These are phyloP conservation scores for Oscarella lobularis DNA, from an alignment of 37 sponge, comb jelly and placozoan species.

Conservation along the genomic window DNA sequence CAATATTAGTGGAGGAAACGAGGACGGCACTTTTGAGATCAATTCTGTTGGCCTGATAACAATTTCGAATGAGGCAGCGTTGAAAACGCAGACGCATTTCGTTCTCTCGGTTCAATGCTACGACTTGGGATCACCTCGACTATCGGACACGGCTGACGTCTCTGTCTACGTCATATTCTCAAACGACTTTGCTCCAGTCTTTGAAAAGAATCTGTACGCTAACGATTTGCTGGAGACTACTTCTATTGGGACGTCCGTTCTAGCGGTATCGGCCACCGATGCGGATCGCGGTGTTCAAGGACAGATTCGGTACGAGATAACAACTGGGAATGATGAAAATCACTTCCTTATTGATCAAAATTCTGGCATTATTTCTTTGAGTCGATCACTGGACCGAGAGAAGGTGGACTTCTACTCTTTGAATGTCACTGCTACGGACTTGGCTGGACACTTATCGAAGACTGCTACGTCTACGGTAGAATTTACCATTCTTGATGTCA, in stretches of 20 bases:
- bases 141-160: conserved; percentile 17
- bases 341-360: conserved; percentile 29
- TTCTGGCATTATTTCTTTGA: conserved; percentile 24
- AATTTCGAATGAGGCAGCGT: conserved; percentile 15
- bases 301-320: conserved; percentile 17
- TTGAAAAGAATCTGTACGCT: conserved; percentile 15
- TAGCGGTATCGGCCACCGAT: conserved; percentile 32
- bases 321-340: conserved; percentile 23
- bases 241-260: conserved; percentile 20
- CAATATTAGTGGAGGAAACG: conserved; percentile 12
- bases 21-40: conserved; percentile 13
- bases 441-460: too few species aligned
- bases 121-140: conserved; percentile 33
- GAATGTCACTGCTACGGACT: conserved; percentile 25
- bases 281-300: conserved; percentile 39
- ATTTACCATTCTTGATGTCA: conserved; percentile 22
- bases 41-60: conserved; percentile 26
- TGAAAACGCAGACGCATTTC: conserved; percentile 15
- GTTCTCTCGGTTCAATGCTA: conserved; percentile 30
- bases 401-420: conserved; percentile 15
- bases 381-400: conserved; percentile 38
- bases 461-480: background rate
- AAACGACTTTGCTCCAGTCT: conserved; percentile 46
- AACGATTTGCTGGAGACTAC: conserved; percentile 27
- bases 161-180: conserved; percentile 24